Percentiles rank a stretch among this genome's conserved stretches.
phyloP scores from a whole-genome alignment of 2,888 invertebrate genomes.

The Byasa hedistus region DNA sequence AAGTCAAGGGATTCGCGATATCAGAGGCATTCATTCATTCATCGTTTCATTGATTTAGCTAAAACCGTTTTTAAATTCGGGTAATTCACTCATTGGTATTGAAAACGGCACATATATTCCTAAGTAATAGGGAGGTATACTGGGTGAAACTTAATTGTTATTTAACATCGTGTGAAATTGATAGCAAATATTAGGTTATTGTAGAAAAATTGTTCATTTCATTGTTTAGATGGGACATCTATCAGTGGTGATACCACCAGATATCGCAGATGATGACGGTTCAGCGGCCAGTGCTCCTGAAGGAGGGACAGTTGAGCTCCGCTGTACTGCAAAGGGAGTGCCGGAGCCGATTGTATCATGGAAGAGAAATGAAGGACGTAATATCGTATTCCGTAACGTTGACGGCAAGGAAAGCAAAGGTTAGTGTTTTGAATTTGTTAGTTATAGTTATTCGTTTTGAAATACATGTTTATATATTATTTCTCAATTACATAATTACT shows the following conservation, averaged over 20 bases:
- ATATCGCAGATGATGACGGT: slow-evolving; percentile 83
- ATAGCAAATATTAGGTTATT: too few species aligned
- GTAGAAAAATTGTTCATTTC: too few species aligned
- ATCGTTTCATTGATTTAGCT: slow-evolving; percentile 4
- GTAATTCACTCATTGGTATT: neutral
- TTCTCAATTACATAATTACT: too few species aligned
- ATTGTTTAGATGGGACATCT: slow-evolving; percentile 87
- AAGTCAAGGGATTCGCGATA: slow-evolving; percentile 39
- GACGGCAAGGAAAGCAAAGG: slow-evolving; percentile 76
- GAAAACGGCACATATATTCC: neutral
- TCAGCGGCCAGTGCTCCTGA: slow-evolving; percentile 87
- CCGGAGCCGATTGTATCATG: slow-evolving; percentile 89
- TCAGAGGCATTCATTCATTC: slow-evolving; percentile 30
- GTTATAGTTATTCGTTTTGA: neutral
- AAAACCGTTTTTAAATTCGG: neutral
- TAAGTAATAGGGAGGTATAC: too few species aligned
- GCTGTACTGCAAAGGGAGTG: slow-evolving; percentile 89
- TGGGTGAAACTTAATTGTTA: too few species aligned
- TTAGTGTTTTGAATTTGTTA: neutral
- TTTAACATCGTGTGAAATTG: too few species aligned
- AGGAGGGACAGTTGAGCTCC: slow-evolving; percentile 87
- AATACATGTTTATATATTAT: neutral
- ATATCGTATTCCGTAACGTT: slow-evolving; percentile 86
- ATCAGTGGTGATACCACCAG: slow-evolving; percentile 92
- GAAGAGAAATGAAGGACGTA: slow-evolving; percentile 88